Conservation (phyloP, 2,113 vertebrate species). For the Pycnonotus jocosus region DNA sequence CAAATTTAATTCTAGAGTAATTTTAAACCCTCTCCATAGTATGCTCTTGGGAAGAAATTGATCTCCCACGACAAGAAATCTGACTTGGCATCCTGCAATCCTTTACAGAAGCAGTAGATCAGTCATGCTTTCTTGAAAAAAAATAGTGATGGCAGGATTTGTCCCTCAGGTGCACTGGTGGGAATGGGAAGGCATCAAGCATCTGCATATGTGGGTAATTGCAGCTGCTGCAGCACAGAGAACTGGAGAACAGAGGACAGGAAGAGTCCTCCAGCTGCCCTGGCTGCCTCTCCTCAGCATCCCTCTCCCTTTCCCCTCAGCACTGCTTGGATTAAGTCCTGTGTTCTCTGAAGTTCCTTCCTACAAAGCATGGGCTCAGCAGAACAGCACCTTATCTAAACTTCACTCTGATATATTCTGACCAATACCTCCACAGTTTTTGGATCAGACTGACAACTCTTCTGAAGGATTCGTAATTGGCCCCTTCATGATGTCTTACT, state of each 20-base stretch:
- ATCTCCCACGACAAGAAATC: accelerated
- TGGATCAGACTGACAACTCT: background rate
- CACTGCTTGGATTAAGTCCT: background rate
- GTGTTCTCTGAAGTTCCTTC: background rate
- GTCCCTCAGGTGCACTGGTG: background rate
- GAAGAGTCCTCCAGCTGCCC: background rate
- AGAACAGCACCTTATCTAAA: background rate
- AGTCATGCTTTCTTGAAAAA: background rate
- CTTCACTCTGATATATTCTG: background rate
- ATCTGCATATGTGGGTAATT: background rate
- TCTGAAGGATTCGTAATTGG: background rate
- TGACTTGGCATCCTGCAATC: background rate
- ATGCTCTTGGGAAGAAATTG: background rate
- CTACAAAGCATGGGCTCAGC: background rate
- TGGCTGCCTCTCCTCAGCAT: background rate
- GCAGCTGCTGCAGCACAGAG: background rate
- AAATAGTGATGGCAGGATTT: background rate
- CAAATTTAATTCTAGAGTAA: background rate
- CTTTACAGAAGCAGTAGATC: background rate
- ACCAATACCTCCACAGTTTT: background rate
- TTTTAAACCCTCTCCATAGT: background rate
- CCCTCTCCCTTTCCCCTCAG: background rate
- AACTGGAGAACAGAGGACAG: background rate
- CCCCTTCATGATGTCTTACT: background rate
- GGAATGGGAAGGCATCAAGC: background rate